Conservation (phyloP, 2,113 vertebrate species). For the Pantherophis guttatus region DNA sequence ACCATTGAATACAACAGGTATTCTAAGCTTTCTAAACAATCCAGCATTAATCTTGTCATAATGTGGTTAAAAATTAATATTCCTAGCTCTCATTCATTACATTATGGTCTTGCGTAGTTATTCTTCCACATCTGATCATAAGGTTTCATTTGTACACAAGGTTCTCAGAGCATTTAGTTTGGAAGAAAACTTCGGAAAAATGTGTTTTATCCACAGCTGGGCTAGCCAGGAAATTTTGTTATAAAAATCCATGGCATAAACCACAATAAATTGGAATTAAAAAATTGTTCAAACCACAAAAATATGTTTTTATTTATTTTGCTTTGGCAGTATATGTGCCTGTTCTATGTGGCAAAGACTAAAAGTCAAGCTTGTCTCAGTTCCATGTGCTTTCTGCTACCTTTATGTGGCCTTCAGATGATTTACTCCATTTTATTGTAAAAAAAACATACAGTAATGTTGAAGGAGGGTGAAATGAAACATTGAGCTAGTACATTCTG, state of each 20-base stretch:
- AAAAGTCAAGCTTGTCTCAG: neutral
- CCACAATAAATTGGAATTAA: neutral
- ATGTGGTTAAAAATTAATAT: neutral
- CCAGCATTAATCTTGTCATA: neutral
- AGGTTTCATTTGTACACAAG: neutral
- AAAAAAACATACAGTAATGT: neutral
- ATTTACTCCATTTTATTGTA: neutral
- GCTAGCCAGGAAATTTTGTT: neutral
- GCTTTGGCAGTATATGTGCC: neutral
- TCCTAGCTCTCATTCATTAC: constrained; percentile 14
- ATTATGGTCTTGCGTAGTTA: constrained; percentile 13
- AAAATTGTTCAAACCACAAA: neutral
- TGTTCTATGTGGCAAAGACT: rapidly evolving
- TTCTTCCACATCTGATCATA: neutral
- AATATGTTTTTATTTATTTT: neutral
- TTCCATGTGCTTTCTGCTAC: neutral
- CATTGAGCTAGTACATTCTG: neutral
- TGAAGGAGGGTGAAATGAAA: neutral
- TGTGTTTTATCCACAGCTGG: neutral
- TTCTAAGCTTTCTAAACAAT: neutral
- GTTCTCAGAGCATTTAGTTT: neutral
- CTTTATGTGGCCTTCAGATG: neutral
- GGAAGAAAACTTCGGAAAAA: neutral
- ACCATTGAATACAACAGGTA: neutral
- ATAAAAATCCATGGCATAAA: constrained; percentile 6